These are phyloP conservation scores for Meteorus colon DNA, from an alignment of 2,888 invertebrate genomes.

Conservation along the genomic window DNA sequence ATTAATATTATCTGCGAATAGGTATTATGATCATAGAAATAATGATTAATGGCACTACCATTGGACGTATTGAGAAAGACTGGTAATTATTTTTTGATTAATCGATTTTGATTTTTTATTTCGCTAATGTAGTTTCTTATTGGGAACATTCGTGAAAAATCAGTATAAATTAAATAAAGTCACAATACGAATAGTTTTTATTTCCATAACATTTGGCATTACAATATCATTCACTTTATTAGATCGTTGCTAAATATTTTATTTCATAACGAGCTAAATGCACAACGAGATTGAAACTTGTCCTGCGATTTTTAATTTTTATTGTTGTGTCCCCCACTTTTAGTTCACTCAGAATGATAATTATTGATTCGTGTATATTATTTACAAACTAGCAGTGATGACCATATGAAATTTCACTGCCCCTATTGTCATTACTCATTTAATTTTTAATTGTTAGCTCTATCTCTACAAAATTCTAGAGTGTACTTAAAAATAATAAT, in stretches of 20 bases:
- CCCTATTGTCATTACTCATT: neutral
- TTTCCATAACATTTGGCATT: slow-evolving; percentile 52
- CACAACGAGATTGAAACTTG: neutral
- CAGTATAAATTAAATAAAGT: slow-evolving; percentile 35
- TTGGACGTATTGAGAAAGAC: neutral
- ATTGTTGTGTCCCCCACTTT: neutral
- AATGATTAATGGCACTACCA: neutral
- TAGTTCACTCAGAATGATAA: neutral
- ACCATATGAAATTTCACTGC: slow-evolving; percentile 16
- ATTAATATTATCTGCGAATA: neutral
- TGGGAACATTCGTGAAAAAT: neutral
- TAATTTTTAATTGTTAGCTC: neutral
- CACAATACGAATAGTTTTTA: slow-evolving; percentile 47
- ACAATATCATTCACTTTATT: slow-evolving; percentile 44
- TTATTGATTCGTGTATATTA: slow-evolving; percentile 6
- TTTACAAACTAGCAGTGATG: slow-evolving; percentile 16
- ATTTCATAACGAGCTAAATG: slow-evolving; percentile 25
- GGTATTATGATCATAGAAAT: neutral
- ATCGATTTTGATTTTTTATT: neutral
- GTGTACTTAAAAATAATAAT: neutral
- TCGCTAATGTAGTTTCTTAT: neutral
- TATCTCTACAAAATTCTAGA: neutral
- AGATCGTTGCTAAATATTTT: slow-evolving; percentile 40
- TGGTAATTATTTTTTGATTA: neutral
- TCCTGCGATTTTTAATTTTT: neutral